Evolutionary conservation across 2,888 invertebrate species (phyloP), one percentile per base, ranked within the genome.

Genomic region (Lapara coniferarum): DNA sequence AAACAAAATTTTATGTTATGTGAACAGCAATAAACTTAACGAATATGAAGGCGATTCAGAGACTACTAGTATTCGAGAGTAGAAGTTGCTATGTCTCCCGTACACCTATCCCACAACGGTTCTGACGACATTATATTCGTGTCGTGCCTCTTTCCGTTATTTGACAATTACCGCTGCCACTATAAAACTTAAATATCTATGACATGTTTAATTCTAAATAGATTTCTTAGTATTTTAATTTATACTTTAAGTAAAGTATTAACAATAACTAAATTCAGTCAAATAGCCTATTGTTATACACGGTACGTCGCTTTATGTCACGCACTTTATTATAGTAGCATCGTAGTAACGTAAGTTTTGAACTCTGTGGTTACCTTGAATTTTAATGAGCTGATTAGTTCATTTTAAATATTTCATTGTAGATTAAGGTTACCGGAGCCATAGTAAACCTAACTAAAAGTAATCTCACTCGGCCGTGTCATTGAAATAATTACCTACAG

Each of bases 311-410:
- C 56, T 19, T 25, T 6, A 56, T 56, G 56, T 56, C 19, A 56
- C 37, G 25, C 56, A 25, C 19, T 25, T 56, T 25, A 56, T 56
- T 25, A 37, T 59, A 44, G 73, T 71, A 72, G 69, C 58, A 69
- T 69, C 72, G 74, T 67, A 53, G 77, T 78, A 73, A 73, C 72
- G 19, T 71, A 74, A 73, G 72, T 30, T 66, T 71, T 49, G 80
- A 81, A 80, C 83, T 82, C 82, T 82, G 70, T 71, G 71, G 78
- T 84, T 76, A 80, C 89, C 89, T 90, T 89, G 89, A 89, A 89
- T 89, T 84, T 78, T 85, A 88, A 89, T 88, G 81, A 80, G 78
- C 78, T 78, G 77, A 83, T 81, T 81, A 79, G 16, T 63, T 10
- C 4, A 63, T 63, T 63, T 63, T 49, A 63, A 63, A 63, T 49